phyloP scores from a whole-genome alignment of 2,113 vertebrate species.

The Orcinus orca region DNA sequence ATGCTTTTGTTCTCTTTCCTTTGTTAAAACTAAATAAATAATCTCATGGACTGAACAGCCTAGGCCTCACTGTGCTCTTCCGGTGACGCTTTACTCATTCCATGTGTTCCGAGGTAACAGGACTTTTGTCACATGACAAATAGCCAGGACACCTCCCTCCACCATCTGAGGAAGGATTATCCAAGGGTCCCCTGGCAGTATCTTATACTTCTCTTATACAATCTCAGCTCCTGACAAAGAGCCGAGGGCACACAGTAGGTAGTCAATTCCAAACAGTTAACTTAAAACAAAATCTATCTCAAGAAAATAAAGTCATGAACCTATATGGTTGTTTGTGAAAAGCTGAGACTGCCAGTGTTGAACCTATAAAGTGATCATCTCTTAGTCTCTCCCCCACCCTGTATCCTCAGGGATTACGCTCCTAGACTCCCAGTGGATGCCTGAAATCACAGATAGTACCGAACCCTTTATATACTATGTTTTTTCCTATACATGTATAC shows the following conservation, averaged over 20 bases:
- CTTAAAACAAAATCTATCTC: background rate
- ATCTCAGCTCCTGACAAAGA: background rate
- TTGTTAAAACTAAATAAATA: conserved; percentile 3
- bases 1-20: background rate
- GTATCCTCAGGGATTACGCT: background rate
- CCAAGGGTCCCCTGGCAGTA: background rate
- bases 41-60: background rate
- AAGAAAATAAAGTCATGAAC: background rate
- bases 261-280: background rate
- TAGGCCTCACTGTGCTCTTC: background rate
- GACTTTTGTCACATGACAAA: background rate
- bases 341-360: background rate
- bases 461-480: background rate
- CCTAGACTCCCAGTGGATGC: background rate
- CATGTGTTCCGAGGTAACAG: background rate
- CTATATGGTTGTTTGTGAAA: background rate
- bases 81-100: background rate
- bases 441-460: background rate
- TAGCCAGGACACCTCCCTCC: background rate
- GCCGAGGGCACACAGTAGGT: background rate
- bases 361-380: background rate
- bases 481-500: background rate
- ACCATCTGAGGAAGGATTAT: background rate
- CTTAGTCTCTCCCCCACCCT: background rate
- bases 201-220: background rate